Evolutionary conservation across 2,113 vertebrate genomes (phyloP).

Genomic region (Uria lomvia): DNA sequence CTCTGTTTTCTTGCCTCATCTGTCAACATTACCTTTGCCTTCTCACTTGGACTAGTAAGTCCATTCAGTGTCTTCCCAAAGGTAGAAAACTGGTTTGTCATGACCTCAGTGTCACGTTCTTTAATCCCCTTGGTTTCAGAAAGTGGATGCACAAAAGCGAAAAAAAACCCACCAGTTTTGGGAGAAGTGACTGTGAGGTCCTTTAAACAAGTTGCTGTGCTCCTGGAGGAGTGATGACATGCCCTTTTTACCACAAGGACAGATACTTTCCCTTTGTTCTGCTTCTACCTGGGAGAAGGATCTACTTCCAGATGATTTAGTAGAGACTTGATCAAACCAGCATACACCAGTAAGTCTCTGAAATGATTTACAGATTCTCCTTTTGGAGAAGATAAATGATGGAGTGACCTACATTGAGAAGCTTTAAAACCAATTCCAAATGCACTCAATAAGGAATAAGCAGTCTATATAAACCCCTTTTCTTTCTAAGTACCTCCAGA

Average conservation of each 20-base stretch:
- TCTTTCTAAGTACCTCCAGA: constrained; percentile 60
- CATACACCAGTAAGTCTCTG: constrained; percentile 6
- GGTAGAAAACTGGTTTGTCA: background rate
- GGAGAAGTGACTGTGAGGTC: constrained; percentile 1
- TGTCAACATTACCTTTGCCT: background rate
- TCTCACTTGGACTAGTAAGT: background rate
- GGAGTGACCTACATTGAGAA: constrained; percentile 37
- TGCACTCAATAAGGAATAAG: constrained; percentile 38
- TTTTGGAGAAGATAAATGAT: constrained; percentile 59
- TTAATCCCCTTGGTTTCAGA: background rate
- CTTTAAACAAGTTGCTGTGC: background rate
- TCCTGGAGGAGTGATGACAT: constrained; percentile 5
- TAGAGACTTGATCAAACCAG: constrained; percentile 16
- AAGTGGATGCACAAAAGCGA: background rate
- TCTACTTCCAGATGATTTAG: constrained; percentile 53
- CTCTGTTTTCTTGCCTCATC: background rate
- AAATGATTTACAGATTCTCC: constrained; percentile 64
- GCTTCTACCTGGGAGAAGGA: background rate
- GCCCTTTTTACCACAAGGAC: constrained; percentile 12
- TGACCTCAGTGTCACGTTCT: background rate
- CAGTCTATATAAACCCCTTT: constrained; percentile 32
- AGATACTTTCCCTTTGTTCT: constrained; percentile 15
- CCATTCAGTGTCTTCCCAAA: background rate
- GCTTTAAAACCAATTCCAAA: constrained; percentile 63
- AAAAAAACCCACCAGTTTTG: background rate